Conservation (phyloP, 1,140 invertebrate species). For the Zaprionus capensis region DNA sequence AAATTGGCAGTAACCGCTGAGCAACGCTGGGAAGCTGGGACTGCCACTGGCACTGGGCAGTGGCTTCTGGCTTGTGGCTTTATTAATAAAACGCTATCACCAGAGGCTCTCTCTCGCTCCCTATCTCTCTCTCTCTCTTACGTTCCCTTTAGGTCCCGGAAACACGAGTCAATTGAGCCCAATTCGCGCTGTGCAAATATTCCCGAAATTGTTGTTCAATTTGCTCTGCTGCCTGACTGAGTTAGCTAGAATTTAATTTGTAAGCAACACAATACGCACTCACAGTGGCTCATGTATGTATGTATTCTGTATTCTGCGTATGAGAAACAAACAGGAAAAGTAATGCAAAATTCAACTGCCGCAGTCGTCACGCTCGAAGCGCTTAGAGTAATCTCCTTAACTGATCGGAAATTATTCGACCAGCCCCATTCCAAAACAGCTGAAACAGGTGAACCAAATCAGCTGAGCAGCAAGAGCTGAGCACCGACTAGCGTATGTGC, state of each 20-base stretch:
- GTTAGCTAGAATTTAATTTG: constrained; percentile 72
- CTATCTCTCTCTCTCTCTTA: not conserved
- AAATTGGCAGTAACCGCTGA: constrained; percentile 44
- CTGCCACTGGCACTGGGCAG: constrained; percentile 4
- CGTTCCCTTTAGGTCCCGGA: not conserved
- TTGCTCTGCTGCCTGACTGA: constrained; percentile 51
- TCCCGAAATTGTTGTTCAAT: constrained; percentile 40
- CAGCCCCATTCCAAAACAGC: constrained; percentile 1
- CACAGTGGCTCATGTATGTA: not conserved
- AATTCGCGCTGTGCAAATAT: constrained; percentile 56
- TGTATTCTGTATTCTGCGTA: not conserved
- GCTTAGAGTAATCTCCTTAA: constrained; percentile 74
- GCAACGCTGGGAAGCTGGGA: constrained; percentile 3
- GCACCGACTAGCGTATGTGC: not conserved
- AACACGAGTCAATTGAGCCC: constrained; percentile 66
- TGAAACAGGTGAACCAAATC: constrained; percentile 56
- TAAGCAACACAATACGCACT: constrained; percentile 4
- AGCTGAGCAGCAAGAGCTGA: not conserved
- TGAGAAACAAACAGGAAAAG: constrained; percentile 23
- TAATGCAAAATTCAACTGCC: constrained; percentile 70
- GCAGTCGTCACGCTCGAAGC: constrained; percentile 68
- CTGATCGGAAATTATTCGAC: constrained; percentile 67
- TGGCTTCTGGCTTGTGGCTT: constrained; percentile 55
- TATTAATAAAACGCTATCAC: constrained; percentile 68
- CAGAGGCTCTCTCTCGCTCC: not conserved